Conservation (phyloP, 2,113 vertebrate species). For the Chionis minor region DNA sequence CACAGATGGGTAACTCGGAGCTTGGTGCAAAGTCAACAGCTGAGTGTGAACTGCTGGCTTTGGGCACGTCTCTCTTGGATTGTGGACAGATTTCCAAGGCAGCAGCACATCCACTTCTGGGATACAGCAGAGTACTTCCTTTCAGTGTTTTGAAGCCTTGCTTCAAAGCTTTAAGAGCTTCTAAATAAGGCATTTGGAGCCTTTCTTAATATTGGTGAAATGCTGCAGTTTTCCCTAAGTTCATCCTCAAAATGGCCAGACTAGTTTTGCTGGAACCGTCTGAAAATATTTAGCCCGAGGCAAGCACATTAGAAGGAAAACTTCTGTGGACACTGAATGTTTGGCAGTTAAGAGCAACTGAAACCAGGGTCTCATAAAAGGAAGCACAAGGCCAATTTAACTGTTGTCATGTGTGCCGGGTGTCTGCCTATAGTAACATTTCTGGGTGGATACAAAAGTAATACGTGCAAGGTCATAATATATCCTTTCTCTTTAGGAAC, state of each 20-base stretch:
- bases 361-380: neutral
- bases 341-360: neutral
- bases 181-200: neutral
- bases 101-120: neutral
- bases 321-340: neutral
- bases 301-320: neutral
- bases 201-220: neutral
- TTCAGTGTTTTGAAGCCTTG: neutral
- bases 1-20: fast-evolving
- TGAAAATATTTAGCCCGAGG: slow-evolving; percentile 5
- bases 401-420: neutral
- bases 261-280: neutral
- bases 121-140: neutral
- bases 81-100: neutral
- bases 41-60: neutral
- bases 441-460: neutral
- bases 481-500: neutral
- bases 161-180: neutral
- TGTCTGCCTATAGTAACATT: neutral
- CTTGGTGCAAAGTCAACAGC: neutral
- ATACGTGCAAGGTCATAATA: neutral
- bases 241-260: neutral
- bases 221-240: neutral
- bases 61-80: fast-evolving
- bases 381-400: neutral